Percentiles rank a stretch among this genome's conserved stretches.
Evolutionary conservation across 2,888 invertebrate genomes (phyloP).

Genomic region (Pollenia amentaria): DNA sequence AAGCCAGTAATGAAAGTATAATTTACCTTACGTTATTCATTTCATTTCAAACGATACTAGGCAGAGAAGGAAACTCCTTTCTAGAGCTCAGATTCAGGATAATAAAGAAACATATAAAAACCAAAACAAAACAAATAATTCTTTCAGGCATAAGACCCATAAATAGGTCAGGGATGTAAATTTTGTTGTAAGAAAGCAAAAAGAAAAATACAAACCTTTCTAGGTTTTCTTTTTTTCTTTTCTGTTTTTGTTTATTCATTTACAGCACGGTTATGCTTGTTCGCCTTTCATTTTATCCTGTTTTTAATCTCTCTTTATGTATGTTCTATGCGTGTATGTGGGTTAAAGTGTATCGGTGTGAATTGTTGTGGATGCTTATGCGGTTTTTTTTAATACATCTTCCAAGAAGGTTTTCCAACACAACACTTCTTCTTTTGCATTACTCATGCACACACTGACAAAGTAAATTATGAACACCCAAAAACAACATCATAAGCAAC

Average conservation of each 20-base stretch:
- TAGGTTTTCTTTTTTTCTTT: slow-evolving; percentile 23
- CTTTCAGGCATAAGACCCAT: slow-evolving; percentile 45
- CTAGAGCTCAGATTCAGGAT: neutral
- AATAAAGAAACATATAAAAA: neutral
- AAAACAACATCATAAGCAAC: slow-evolving; percentile 12
- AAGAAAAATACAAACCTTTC: slow-evolving; percentile 39
- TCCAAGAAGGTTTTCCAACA: slow-evolving; percentile 38
- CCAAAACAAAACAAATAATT: slow-evolving; percentile 35
- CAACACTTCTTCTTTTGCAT: neutral
- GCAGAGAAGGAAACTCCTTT: neutral
- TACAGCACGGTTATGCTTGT: slow-evolving; percentile 40
- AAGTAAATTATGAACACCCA: slow-evolving; percentile 2
- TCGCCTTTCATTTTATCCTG: slow-evolving; percentile 55
- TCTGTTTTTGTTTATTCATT: slow-evolving; percentile 12
- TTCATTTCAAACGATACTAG: neutral
- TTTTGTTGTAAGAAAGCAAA: neutral
- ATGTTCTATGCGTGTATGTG: slow-evolving; percentile 1
- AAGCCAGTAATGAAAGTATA: neutral
- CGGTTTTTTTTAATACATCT: slow-evolving; percentile 42
- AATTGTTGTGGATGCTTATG: slow-evolving; percentile 51
- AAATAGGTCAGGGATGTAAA: slow-evolving; percentile 72
- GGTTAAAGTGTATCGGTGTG: slow-evolving; percentile 28
- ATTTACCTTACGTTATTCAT: slow-evolving; percentile 15
- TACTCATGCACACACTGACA: neutral
- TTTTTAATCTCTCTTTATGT: neutral